Evolutionary conservation across 2,888 invertebrate species (phyloP).

Genomic region (Crocallis elinguaria): DNA sequence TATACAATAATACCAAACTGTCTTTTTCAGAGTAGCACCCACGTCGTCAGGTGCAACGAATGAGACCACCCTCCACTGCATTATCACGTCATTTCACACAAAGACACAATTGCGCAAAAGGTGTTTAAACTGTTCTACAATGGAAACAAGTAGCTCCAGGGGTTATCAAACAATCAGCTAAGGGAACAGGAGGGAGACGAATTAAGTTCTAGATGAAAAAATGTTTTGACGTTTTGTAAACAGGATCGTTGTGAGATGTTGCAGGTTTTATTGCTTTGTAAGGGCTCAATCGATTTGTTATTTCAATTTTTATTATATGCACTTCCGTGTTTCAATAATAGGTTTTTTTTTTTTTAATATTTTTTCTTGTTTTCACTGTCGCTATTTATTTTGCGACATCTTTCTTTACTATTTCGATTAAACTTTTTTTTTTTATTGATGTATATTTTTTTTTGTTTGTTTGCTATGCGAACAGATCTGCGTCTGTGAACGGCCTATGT

Average conservation of each 20-base stretch:
- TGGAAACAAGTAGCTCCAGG: slow-evolving; percentile 24
- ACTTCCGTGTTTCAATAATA: no score
- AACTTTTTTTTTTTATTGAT: no score
- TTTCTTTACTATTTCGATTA: no score
- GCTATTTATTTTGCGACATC: no score
- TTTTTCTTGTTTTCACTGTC: no score
- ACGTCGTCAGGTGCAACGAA: slow-evolving; percentile 29
- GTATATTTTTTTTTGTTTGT: no score
- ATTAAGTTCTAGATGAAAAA: slow-evolving; percentile 4
- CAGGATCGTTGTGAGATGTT: background rate
- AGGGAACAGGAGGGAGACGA: slow-evolving; percentile 13
- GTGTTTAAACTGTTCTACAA: slow-evolving; percentile 29
- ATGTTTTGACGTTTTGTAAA: slow-evolving; percentile 1
- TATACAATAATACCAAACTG: no score
- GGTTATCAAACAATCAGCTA: slow-evolving; percentile 1
- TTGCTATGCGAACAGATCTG: no score
- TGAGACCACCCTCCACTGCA: slow-evolving; percentile 29
- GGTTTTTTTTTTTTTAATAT: no score
- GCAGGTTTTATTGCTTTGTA: background rate
- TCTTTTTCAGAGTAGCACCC: no score
- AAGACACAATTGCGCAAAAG: slow-evolving; percentile 35
- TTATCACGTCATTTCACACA: slow-evolving; percentile 1
- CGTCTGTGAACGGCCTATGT: no score
- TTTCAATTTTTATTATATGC: background rate
- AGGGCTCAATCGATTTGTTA: slow-evolving; percentile 5